Base-by-base conservation (phyloP, 2,888 invertebrate species). In the Hipparchia semele region DNA sequence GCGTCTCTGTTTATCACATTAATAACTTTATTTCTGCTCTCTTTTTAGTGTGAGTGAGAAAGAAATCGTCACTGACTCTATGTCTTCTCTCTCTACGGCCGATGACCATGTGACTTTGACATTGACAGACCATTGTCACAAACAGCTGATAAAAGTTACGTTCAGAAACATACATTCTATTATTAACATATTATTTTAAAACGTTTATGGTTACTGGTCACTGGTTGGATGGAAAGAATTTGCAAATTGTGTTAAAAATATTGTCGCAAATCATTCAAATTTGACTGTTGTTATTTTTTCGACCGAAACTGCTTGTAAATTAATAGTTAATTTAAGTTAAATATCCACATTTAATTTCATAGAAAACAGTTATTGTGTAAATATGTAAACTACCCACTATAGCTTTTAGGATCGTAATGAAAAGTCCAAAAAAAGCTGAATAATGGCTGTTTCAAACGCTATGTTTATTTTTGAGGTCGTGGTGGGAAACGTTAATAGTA, bases 381-480 rank as follows among this genome's bases (percentile, higher is more conserved):
- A 54, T 45, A 67, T 67, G 67, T 46, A 45, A 46, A 67, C 7
- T 56, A 64, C 49, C 64, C 49, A 6, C 46, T 39, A 6, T 7
- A 65, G 53, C 10, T 23, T 65, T 6, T 3, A 6, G 12, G 12
- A 65, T 6, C 6, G 10, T 33, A 12, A 53, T 68, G 65, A 71
- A 72, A 70, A 62, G 59, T 4, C 8, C 73, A 76, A 73, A 76
- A 77, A 81, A 79, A 80, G 78, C 67, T 75, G 73, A 54, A 85
- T 82, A 83, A 93, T 94, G 92, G 87, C 91, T 33, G 89, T 89
- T 49, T 81, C 85, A n/a, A 89, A 86, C 71, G 87, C 87, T 70
- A 90, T 93, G 90, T 94, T 90, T 76, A 79, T 94, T 67, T 93
- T 94, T 76, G 93, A 94, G 80, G 92, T 94, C 23, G 91, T 92